These are phyloP conservation scores for Phoebastria nigripes DNA, from an alignment of 2,797 vertebrate species.

Conservation along the genomic window DNA sequence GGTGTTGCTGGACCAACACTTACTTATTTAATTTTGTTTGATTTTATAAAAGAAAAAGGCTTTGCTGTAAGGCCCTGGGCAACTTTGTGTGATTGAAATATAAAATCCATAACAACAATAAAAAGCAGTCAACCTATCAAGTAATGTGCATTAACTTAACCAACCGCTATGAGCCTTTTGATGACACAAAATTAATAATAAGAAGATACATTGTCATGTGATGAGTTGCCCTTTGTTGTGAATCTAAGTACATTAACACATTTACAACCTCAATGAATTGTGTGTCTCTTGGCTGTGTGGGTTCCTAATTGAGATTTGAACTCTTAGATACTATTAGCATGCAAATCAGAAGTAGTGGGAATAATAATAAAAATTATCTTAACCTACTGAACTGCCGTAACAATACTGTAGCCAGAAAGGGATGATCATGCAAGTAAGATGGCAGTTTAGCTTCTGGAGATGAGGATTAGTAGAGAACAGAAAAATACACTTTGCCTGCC, in stretches of 20 bases:
- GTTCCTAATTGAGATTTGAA: conserved; percentile 33
- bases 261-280: background rate
- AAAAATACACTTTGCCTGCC: background rate
- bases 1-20: background rate
- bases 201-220: background rate
- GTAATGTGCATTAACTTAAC: background rate
- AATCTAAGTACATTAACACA: background rate
- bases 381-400: conserved; percentile 4
- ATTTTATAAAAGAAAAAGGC: background rate
- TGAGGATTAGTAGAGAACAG: background rate
- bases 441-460: background rate
- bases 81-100: background rate
- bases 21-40: background rate
- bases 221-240: conserved; percentile 11
- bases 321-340: conserved; percentile 24
- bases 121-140: background rate
- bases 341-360: conserved; percentile 20
- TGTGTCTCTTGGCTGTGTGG: conserved; percentile 1
- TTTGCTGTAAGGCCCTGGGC: background rate
- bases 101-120: background rate
- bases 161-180: background rate
- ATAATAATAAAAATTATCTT: conserved; percentile 3
- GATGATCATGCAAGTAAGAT: background rate
- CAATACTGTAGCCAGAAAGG: background rate
- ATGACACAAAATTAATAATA: background rate